Evolutionary conservation across 2,888 invertebrate genomes (phyloP).

Genomic region (Mimachlamys varia): DNA sequence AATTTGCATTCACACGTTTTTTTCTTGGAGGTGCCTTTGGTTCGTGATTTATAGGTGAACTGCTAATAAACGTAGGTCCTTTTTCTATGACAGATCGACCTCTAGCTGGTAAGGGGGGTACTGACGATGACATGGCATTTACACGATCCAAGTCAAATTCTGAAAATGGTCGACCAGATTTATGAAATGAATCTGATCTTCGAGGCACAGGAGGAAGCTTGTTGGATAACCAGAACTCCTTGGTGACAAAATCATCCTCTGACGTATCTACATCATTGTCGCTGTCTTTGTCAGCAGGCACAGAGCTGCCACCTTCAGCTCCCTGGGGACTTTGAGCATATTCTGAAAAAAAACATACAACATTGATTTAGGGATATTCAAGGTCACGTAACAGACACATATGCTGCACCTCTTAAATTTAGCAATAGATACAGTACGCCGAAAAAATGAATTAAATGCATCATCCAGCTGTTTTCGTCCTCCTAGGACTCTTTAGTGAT

Average conservation of each 20-base stretch:
- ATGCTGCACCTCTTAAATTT: no score
- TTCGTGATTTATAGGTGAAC: neutral
- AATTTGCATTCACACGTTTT: neutral
- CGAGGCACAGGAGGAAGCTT: conserved; percentile 50
- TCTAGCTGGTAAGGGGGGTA: conserved; percentile 41
- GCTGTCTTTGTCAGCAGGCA: conserved; percentile 44
- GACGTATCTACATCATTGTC: conserved; percentile 62
- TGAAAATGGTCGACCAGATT: neutral
- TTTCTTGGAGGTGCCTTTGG: neutral
- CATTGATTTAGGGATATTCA: no score
- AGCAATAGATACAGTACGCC: no score
- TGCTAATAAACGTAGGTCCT: conserved; percentile 24
- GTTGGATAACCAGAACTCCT: conserved; percentile 61
- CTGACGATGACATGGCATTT: neutral
- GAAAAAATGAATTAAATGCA: no score
- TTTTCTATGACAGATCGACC: conserved; percentile 18
- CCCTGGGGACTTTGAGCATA: neutral
- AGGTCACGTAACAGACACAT: no score
- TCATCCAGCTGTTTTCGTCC: no score
- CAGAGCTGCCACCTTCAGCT: neutral
- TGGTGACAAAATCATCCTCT: conserved; percentile 63
- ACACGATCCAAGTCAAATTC: conserved; percentile 18
- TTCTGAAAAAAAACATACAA: neutral
- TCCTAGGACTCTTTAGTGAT: no score
- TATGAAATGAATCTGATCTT: conserved; percentile 29